Evolutionary conservation across 2,113 vertebrate species (phyloP).

Genomic region (Pseudopodoces humilis): DNA sequence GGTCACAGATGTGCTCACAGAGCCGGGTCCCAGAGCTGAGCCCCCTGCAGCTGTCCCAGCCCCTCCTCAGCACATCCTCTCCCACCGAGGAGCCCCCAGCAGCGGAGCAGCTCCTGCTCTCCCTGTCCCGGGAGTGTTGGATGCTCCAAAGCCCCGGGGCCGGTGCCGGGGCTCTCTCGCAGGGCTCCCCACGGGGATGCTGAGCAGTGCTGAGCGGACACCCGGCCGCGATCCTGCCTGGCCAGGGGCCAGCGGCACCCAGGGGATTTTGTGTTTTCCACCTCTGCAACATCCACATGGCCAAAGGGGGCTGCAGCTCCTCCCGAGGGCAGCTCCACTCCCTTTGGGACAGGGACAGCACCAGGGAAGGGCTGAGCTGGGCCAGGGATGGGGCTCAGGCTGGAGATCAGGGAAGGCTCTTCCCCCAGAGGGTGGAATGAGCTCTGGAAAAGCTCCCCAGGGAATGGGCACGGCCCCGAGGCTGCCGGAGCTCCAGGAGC

Average conservation of each 20-base stretch:
- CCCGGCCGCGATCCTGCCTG: background rate
- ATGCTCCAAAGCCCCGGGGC: too few relatives aligned
- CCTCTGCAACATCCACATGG: accelerated
- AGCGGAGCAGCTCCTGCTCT: background rate
- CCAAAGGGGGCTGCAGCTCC: background rate
- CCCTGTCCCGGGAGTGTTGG: background rate
- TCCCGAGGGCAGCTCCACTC: background rate
- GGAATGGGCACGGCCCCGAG: background rate
- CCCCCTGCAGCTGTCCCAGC: too few relatives aligned
- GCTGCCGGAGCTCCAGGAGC: background rate
- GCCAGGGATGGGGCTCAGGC: accelerated
- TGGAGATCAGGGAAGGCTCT: accelerated
- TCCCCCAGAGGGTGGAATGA: background rate
- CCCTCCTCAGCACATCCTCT: too few relatives aligned
- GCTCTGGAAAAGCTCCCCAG: background rate
- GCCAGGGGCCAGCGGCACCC: background rate
- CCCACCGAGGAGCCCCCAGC: background rate
- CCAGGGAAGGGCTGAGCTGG: accelerated
- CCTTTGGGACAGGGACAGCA: background rate
- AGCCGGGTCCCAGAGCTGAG: too few relatives aligned
- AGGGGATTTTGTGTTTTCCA: accelerated
- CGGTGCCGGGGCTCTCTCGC: too few relatives aligned
- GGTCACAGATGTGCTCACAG: background rate
- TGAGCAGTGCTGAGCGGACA: too few relatives aligned
- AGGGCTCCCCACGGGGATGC: too few relatives aligned